Percentiles rank a stretch among this genome's conserved stretches.
These are phyloP conservation scores for Panagrolaimus sp. DNA, from an alignment of 1,140 invertebrate species.

Conservation along the genomic window DNA sequence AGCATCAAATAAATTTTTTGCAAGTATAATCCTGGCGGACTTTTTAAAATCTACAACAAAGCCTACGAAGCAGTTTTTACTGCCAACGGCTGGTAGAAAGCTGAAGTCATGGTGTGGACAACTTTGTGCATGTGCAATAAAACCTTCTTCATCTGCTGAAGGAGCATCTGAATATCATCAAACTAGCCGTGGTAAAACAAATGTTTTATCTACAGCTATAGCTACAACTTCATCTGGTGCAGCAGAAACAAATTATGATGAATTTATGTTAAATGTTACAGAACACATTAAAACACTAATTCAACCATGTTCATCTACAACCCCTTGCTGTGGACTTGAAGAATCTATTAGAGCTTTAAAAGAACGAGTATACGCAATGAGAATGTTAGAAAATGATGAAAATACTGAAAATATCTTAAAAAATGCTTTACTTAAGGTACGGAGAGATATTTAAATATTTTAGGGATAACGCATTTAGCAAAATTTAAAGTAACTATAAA, in stretches of 20 bases:
- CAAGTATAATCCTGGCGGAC: background rate
- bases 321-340: slow-evolving; percentile 1
- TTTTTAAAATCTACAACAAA: background rate
- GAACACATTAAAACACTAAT: too few species aligned
- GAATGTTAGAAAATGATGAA: slow-evolving; percentile 4
- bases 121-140: background rate
- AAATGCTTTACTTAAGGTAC: slow-evolving; percentile 10
- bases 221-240: too few species aligned
- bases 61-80: background rate
- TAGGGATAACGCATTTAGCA: too few species aligned
- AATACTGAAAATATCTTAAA: background rate
- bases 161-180: background rate
- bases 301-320: background rate
- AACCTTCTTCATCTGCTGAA: background rate
- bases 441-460: too few species aligned
- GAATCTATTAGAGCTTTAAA: background rate
- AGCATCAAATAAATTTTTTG: too few species aligned
- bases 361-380: background rate
- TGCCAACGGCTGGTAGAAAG: background rate
- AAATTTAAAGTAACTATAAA: too few species aligned
- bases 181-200: background rate
- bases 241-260: too few species aligned
- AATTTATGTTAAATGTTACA: too few species aligned
- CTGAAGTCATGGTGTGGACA: slow-evolving; percentile 1
- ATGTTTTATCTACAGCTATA: background rate